Evolutionary conservation across 2,888 invertebrate species (phyloP).

Genomic region (Punctoribates punctum): DNA sequence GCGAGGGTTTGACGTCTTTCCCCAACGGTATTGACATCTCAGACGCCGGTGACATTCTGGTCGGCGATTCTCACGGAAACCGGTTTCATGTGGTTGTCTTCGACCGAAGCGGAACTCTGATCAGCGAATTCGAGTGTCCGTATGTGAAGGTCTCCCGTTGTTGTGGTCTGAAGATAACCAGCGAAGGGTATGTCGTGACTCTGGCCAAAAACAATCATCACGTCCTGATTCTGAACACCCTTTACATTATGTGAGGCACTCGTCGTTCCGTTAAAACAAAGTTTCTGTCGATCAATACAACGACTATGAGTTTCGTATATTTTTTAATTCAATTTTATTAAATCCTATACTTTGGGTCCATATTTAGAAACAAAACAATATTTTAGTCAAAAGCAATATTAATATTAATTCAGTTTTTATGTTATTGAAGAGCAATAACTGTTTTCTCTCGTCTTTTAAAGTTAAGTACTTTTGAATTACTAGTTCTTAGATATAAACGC

Average conservation of each 20-base stretch:
- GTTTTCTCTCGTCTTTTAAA: conserved; percentile 1
- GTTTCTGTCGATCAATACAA: conserved; percentile 13
- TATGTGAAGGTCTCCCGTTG: conserved; percentile 97
- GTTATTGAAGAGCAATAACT: conserved; percentile 32
- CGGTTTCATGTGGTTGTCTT: conserved; percentile 96
- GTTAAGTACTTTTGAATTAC: conserved; percentile 33
- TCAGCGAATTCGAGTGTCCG: conserved; percentile 76
- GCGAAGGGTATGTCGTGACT: conserved; percentile 91
- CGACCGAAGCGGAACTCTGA: conserved; percentile 66
- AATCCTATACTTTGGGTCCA: conserved; percentile 37
- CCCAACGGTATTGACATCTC: conserved; percentile 98
- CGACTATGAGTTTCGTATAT: conserved; percentile 21
- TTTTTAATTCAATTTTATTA: conserved; percentile 24
- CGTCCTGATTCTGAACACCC: conserved; percentile 89
- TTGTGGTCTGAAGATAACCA: conserved; percentile 94
- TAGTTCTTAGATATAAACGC: conserved; percentile 23
- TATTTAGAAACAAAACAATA: conserved; percentile 24
- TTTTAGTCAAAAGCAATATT: conserved; percentile 37
- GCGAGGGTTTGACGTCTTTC: conserved; percentile 91
- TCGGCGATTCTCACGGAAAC: conserved; percentile 96
- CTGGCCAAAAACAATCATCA: conserved; percentile 98
- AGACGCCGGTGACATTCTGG: conserved; percentile 91
- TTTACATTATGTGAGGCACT: conserved; percentile 63
- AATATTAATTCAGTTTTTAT: conserved; percentile 25
- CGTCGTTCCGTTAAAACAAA: neutral